These are phyloP conservation scores for Chrysogorgia sp. DNA, from an alignment of 92 coral and sea anemone species.

Conservation along the genomic window DNA sequence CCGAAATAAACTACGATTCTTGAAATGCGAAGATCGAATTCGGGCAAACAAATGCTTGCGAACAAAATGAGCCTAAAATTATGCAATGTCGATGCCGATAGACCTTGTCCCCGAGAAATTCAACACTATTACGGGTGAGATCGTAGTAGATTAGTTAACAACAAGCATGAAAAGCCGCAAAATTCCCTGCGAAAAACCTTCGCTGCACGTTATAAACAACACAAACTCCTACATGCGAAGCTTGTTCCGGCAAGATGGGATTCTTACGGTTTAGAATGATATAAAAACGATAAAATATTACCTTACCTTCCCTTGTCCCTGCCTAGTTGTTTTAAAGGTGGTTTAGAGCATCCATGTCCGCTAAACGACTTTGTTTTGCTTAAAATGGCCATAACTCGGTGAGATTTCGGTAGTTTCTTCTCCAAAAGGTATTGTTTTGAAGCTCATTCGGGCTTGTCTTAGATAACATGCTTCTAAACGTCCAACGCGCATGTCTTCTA, in stretches of 20 bases:
- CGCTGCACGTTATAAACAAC: too few relatives aligned
- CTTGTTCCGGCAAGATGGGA: too few relatives aligned
- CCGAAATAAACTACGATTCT: too few relatives aligned
- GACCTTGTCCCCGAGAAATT: conserved; percentile 11
- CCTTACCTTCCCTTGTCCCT: conserved; percentile 18
- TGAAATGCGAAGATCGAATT: too few relatives aligned
- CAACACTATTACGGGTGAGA: too few relatives aligned
- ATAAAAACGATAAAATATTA: background rate
- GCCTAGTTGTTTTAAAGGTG: too few relatives aligned
- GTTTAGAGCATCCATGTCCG: background rate
- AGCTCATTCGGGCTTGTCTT: background rate
- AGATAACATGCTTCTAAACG: background rate
- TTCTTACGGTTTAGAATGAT: background rate
- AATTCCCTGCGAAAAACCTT: background rate
- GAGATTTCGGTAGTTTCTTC: conserved; percentile 2
- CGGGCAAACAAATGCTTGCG: too few relatives aligned
- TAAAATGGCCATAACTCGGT: conserved; percentile 16
- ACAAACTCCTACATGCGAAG: too few relatives aligned
- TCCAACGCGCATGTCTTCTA: background rate
- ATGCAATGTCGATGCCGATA: too few relatives aligned
- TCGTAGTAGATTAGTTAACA: too few relatives aligned
- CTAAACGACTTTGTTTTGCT: conserved; percentile 4
- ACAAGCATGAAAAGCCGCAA: too few relatives aligned
- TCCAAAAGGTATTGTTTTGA: conserved; percentile 4
- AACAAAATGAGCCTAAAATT: too few relatives aligned